These are phyloP conservation scores for Anoplolepis gracilipes DNA, from an alignment of 1,140 invertebrate species.

Conservation along the genomic window DNA sequence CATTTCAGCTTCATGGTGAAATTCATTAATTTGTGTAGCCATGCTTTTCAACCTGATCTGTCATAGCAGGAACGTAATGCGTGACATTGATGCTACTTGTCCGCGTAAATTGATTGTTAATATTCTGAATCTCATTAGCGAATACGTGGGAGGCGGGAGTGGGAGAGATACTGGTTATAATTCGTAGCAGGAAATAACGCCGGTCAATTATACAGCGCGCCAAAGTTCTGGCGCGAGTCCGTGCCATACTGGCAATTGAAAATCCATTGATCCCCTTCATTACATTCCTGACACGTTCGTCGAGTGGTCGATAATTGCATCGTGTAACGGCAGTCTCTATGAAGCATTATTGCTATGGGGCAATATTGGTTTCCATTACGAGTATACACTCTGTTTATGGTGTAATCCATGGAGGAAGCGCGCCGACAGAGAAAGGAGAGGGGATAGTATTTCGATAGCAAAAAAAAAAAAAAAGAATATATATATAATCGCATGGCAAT, in stretches of 20 bases:
- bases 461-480: not conserved
- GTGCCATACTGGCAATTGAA: constrained; percentile 52
- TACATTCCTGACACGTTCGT: constrained; percentile 69
- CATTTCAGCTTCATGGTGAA: not conserved
- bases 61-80: constrained; percentile 11
- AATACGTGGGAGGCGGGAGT: not conserved
- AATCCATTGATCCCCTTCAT: constrained; percentile 69
- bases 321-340: constrained; percentile 38
- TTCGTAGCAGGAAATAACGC: constrained; percentile 22
- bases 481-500: not conserved
- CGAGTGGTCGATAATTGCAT: constrained; percentile 55
- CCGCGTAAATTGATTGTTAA: constrained; percentile 39
- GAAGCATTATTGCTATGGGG: constrained; percentile 59
- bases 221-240: constrained; percentile 5
- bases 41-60: constrained; percentile 33
- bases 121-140: constrained; percentile 52
- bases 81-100: constrained; percentile 28
- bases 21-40: not conserved
- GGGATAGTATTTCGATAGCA: not conserved
- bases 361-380: constrained; percentile 56
- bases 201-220: constrained; percentile 51
- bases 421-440: no score
- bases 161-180: constrained; percentile 1
- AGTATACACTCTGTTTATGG: constrained; percentile 41
- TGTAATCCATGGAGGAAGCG: constrained; percentile 19